Conservation (phyloP, 2,888 invertebrate genomes). For the Melangyna quadrimaculata region DNA sequence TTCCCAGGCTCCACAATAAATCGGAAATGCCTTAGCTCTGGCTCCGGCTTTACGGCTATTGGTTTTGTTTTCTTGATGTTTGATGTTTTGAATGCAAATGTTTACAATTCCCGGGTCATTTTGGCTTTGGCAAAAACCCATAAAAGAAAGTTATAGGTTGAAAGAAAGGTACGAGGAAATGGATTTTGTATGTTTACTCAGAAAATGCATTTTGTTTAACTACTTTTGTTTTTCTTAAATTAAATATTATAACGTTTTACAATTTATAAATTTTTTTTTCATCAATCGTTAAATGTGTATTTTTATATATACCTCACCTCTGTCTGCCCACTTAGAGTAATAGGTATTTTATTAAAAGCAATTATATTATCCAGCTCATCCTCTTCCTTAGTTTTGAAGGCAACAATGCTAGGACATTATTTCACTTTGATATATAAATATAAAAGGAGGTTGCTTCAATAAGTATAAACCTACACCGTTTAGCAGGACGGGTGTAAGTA, state of each 20-base stretch:
- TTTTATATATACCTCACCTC: too few relatives aligned
- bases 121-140: neutral
- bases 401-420: neutral
- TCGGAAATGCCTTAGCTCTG: neutral
- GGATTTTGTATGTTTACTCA: neutral
- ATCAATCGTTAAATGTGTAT: neutral
- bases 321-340: neutral
- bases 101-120: neutral
- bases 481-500: neutral
- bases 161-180: neutral
- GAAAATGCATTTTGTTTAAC: neutral
- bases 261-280: neutral
- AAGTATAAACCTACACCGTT: neutral
- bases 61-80: neutral
- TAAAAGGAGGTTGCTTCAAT: neutral
- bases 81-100: neutral
- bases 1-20: neutral
- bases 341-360: neutral
- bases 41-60: neutral
- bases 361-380: neutral
- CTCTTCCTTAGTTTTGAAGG: neutral
- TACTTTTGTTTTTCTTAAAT: neutral
- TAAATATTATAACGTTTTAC: neutral
- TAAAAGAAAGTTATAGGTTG: neutral
- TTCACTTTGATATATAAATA: neutral